Percentiles rank a stretch among this genome's conserved stretches.
Evolutionary conservation across 2,888 invertebrate genomes (phyloP).

Genomic region (Diploptera punctata): DNA sequence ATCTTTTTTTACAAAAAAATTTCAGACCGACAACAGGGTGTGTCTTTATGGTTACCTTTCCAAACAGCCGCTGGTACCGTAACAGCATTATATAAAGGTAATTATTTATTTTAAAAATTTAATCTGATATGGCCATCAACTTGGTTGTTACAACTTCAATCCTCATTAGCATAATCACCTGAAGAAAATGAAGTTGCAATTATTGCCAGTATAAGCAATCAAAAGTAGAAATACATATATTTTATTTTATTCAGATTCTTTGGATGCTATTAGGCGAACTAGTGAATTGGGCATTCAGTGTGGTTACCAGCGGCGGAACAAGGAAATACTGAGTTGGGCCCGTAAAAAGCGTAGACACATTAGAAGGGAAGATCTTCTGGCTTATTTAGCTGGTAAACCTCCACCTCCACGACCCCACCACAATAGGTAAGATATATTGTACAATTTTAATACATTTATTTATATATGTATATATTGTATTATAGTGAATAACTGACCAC

Average conservation of each 20-base stretch:
- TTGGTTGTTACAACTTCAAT: too few species aligned
- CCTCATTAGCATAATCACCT: too few species aligned
- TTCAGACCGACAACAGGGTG: constrained; percentile 70
- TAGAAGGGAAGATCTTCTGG: constrained; percentile 75
- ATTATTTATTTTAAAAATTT: background rate
- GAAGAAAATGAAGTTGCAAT: too few species aligned
- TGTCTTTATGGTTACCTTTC: constrained; percentile 75
- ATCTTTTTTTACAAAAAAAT: constrained; percentile 49
- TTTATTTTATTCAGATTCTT: constrained; percentile 64
- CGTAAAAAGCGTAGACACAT: constrained; percentile 73
- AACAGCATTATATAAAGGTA: constrained; percentile 79
- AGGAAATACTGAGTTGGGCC: constrained; percentile 79
- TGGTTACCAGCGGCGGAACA: constrained; percentile 75
- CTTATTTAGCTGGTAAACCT: constrained; percentile 76
- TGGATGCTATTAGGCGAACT: constrained; percentile 71
- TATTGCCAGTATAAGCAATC: too few species aligned
- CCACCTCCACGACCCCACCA: constrained; percentile 64
- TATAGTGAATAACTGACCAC: too few species aligned
- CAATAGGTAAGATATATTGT: constrained; percentile 56
- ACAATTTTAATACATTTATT: too few species aligned
- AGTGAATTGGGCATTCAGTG: constrained; percentile 73
- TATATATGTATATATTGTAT: too few species aligned
- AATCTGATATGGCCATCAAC: too few species aligned
- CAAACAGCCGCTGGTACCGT: constrained; percentile 81
- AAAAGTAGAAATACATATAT: too few species aligned